phyloP scores from a whole-genome alignment of 1,140 invertebrate species.

The Bombus affinis region DNA sequence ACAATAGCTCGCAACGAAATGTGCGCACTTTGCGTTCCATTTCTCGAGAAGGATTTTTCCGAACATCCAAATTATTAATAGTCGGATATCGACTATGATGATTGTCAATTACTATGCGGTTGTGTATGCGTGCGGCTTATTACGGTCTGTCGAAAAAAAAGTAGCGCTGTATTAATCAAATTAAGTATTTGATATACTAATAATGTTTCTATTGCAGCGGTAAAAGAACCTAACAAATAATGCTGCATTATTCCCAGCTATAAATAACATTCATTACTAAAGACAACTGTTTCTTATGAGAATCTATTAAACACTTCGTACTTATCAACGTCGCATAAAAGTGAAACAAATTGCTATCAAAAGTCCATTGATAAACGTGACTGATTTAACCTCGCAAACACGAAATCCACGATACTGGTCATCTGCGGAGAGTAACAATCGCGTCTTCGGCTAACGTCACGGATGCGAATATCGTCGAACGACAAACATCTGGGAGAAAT shows the following conservation, averaged over 20 bases:
- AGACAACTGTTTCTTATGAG: neutral
- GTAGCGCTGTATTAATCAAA: too few relatives aligned
- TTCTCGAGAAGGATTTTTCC: neutral
- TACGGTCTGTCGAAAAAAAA: too few relatives aligned
- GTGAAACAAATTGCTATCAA: neutral
- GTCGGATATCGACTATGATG: too few relatives aligned
- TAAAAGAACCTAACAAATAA: neutral
- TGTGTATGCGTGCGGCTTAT: too few relatives aligned
- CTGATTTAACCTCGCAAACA: neutral
- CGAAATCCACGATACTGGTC: neutral
- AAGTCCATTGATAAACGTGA: neutral
- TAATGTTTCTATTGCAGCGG: neutral
- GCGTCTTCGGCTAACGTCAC: neutral
- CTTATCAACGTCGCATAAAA: neutral
- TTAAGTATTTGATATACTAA: too few relatives aligned
- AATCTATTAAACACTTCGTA: neutral
- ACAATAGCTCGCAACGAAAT: neutral
- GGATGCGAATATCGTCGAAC: too few relatives aligned
- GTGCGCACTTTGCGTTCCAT: neutral
- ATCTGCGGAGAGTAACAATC: neutral
- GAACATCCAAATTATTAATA: neutral
- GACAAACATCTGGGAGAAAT: slow-evolving; percentile 36
- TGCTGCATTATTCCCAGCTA: neutral
- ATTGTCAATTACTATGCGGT: too few relatives aligned
- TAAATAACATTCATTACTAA: neutral